Percentiles rank a stretch among this genome's conserved stretches.
Evolutionary conservation across 2,888 invertebrate species (phyloP).

Genomic region (Lissonota sp.): DNA sequence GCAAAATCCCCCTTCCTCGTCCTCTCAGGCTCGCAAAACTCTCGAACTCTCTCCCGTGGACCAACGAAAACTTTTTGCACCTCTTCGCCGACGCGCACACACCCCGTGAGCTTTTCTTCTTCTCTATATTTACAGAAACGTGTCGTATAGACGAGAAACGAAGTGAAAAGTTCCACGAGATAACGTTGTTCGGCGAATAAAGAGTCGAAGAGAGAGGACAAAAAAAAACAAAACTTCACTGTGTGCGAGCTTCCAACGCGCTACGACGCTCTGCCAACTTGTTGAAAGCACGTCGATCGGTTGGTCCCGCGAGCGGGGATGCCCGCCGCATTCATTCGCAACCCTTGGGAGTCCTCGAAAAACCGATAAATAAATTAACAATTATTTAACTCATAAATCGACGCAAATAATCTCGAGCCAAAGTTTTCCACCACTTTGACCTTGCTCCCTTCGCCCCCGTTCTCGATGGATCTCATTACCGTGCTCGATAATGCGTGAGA

Average conservation of each 20-base stretch:
- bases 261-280: slow-evolving; percentile 9
- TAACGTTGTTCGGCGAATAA: not conserved
- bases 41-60: not conserved
- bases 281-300: slow-evolving; percentile 41
- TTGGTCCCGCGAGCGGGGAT: not conserved
- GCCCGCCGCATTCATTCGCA: not conserved
- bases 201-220: too few species aligned
- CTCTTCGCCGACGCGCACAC: not conserved
- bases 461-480: slow-evolving; percentile 57
- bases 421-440: slow-evolving; percentile 30
- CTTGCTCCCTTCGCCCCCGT: slow-evolving; percentile 3
- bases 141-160: not conserved
- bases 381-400: not conserved
- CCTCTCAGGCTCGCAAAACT: not conserved
- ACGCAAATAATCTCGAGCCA: slow-evolving; percentile 4
- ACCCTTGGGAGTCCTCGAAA: not conserved
- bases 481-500: too few species aligned
- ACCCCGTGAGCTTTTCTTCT: slow-evolving; percentile 1
- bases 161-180: slow-evolving; percentile 13
- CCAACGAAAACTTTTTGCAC: slow-evolving; percentile 11
- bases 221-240: too few species aligned
- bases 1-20: not conserved
- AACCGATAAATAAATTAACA: too few species aligned
- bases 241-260: not conserved
- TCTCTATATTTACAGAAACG: not conserved